These are phyloP conservation scores for Hafferia zeledoni DNA, from an alignment of 2,797 vertebrate species.

Conservation along the genomic window DNA sequence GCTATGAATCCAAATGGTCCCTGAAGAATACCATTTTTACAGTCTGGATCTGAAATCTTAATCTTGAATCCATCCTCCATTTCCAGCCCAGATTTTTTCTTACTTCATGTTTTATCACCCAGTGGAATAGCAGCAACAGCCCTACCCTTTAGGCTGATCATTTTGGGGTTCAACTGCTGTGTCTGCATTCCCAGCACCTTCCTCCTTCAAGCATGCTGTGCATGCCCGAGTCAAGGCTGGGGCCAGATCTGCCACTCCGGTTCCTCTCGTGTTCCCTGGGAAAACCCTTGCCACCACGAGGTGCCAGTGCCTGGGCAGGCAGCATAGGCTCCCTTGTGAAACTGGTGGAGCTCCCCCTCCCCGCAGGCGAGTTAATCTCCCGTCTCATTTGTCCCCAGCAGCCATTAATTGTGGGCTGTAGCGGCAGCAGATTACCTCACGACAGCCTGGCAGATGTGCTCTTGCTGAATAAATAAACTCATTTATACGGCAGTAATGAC, in stretches of 20 bases:
- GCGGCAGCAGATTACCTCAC: slow-evolving; percentile 63
- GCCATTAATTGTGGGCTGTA: slow-evolving; percentile 57
- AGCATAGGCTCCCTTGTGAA: accelerated
- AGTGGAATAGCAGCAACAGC: not conserved
- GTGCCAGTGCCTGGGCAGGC: not conserved
- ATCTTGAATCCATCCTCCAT: not conserved
- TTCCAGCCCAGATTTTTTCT: slow-evolving; percentile 4
- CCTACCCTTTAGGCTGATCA: not conserved
- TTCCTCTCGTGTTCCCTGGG: accelerated
- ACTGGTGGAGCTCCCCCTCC: not conserved
- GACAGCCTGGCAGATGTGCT: slow-evolving; percentile 68
- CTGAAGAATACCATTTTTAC: not conserved
- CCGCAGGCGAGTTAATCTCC: accelerated
- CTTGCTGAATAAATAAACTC: slow-evolving; percentile 71
- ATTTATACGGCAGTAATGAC: slow-evolving; percentile 65
- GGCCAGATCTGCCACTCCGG: accelerated
- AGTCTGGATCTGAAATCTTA: not conserved
- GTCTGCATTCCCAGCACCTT: not conserved
- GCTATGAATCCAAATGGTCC: not conserved
- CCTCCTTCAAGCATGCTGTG: not conserved
- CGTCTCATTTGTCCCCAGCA: not conserved
- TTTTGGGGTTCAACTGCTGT: not conserved
- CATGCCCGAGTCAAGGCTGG: accelerated
- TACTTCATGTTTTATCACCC: not conserved
- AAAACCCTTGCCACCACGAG: accelerated